Percentiles rank a stretch among this genome's conserved stretches.
These are phyloP conservation scores for Micropoecilia bifurca DNA, from an alignment of 2,797 vertebrate species.

Conservation along the genomic window DNA sequence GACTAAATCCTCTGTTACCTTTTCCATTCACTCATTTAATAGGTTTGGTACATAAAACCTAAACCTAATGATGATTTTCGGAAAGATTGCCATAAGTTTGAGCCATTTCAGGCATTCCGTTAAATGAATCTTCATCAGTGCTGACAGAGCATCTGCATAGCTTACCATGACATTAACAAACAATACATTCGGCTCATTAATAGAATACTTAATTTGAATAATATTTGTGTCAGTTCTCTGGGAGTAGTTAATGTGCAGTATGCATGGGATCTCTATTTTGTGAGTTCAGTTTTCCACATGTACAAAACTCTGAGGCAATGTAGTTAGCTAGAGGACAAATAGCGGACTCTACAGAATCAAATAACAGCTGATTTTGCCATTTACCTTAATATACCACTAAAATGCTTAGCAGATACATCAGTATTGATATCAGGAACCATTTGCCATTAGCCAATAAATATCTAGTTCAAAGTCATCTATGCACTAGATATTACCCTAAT, in stretches of 20 bases:
- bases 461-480: no score
- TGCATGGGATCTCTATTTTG: neutral
- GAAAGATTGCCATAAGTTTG: neutral
- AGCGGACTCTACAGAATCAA: neutral
- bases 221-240: neutral
- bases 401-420: neutral
- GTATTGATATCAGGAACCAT: no score
- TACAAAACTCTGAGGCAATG: neutral
- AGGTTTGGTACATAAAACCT: neutral
- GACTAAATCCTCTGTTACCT: neutral
- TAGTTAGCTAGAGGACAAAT: neutral
- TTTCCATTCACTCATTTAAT: neutral
- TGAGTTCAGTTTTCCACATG: neutral
- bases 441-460: no score
- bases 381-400: neutral
- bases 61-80: neutral
- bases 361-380: neutral
- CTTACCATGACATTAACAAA: neutral
- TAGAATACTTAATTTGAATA: neutral
- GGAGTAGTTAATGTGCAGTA: neutral
- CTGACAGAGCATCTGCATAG: neutral
- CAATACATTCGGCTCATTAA: neutral
- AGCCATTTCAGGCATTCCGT: neutral
- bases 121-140: neutral
- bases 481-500: neutral